These are phyloP conservation scores for Eupeodes luniger DNA, from an alignment of 2,888 invertebrate species.

Conservation along the genomic window DNA sequence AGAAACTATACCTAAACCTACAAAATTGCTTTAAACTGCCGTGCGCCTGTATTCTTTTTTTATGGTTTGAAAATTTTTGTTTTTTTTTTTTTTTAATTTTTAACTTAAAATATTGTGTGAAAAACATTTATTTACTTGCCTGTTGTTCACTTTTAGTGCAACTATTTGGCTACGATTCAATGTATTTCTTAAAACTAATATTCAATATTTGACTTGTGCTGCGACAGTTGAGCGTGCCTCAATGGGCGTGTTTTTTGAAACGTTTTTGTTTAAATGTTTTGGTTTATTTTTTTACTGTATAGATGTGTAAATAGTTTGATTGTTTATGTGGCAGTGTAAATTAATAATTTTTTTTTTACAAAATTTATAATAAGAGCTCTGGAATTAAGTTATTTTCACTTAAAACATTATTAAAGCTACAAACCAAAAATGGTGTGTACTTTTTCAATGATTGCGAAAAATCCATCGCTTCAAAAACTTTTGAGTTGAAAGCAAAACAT, in stretches of 20 bases:
- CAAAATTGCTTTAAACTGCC: slow-evolving; percentile 64
- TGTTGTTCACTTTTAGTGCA: slow-evolving; percentile 70
- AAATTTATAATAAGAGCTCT: background rate
- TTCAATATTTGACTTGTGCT: slow-evolving; percentile 36
- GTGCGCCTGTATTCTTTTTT: slow-evolving; percentile 41
- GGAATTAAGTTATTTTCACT: background rate
- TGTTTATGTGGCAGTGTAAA: slow-evolving; percentile 34
- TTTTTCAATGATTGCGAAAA: too few species aligned
- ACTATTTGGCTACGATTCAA: slow-evolving; percentile 64
- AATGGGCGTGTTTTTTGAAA: slow-evolving; percentile 40
- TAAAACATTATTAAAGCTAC: background rate
- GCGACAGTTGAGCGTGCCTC: slow-evolving; percentile 16
- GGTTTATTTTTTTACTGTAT: slow-evolving; percentile 6
- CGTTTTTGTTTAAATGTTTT: slow-evolving; percentile 20
- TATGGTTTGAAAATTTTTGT: slow-evolving; percentile 5
- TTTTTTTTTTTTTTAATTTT: slow-evolving; percentile 7
- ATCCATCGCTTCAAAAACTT: too few species aligned
- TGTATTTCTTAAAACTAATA: slow-evolving; percentile 45
- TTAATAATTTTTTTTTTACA: slow-evolving; percentile 4
- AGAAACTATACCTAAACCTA: slow-evolving; percentile 19
- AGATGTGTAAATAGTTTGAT: slow-evolving; percentile 51
- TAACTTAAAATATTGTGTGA: slow-evolving; percentile 26
- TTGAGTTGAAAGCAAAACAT: too few species aligned
- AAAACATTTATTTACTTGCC: slow-evolving; percentile 52
- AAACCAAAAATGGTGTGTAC: too few species aligned